Evolutionary conservation across 2,113 vertebrate species (phyloP).

Genomic region (Geococcyx californianus): DNA sequence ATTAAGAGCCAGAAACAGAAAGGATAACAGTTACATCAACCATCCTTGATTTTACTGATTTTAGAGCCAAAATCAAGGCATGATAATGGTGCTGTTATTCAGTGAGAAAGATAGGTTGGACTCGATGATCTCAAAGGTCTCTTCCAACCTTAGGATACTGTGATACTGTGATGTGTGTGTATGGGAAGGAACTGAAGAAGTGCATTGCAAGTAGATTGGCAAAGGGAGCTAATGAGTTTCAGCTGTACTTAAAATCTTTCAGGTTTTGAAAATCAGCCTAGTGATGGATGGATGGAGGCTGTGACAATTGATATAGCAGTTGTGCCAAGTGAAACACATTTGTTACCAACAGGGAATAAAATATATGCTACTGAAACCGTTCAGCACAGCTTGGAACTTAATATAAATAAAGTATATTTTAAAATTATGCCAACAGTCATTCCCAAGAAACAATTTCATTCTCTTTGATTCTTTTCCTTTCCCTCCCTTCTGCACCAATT

Average conservation of each 20-base stretch:
- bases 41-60: constrained; percentile 7
- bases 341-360: constrained; percentile 58
- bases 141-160: too few species aligned
- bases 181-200: background rate
- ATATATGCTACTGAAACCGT: constrained; percentile 58
- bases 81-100: background rate
- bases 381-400: constrained; percentile 37
- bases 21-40: background rate
- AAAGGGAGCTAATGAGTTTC: constrained; percentile 53
- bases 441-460: constrained; percentile 25
- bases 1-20: constrained; percentile 9
- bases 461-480: background rate
- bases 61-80: constrained; percentile 13
- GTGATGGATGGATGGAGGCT: constrained; percentile 56
- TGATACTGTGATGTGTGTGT: too few species aligned
- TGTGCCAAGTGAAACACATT: constrained; percentile 68
- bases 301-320: constrained; percentile 55
- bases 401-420: constrained; percentile 40
- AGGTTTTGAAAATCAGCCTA: constrained; percentile 44
- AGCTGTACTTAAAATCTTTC: constrained; percentile 65
- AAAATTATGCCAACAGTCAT: constrained; percentile 19
- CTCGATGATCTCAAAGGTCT: too few species aligned
- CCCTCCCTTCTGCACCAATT: background rate
- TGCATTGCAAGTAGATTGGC: background rate
- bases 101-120: background rate